Evolutionary conservation across 2,888 invertebrate species (phyloP).

Genomic region (Bursaphelenchus okinawaensis): DNA sequence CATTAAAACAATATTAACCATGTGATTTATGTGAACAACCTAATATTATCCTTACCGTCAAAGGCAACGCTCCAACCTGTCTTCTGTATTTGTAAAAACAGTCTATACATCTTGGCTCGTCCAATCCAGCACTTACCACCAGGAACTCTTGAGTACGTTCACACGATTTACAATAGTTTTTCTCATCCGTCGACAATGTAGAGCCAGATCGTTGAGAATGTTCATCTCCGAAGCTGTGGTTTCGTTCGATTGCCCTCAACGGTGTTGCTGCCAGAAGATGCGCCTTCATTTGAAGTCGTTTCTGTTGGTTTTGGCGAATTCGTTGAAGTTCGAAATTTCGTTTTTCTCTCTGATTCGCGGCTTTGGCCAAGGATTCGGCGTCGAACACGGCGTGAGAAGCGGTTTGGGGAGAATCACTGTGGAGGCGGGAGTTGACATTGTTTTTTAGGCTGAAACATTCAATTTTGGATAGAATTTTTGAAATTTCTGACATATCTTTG

Average conservation of each 20-base stretch:
- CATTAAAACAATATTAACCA: too few species aligned
- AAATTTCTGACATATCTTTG: too few species aligned
- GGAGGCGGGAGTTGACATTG: not conserved
- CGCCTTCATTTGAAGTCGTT: constrained; percentile 26
- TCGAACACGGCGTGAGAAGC: not conserved
- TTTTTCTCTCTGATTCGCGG: constrained; percentile 19
- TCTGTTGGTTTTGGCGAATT: constrained; percentile 42
- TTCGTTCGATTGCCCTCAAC: not conserved
- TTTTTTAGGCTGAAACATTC: not conserved
- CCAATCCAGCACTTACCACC: constrained; percentile 36
- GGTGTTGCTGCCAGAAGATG: not conserved
- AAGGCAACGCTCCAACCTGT: constrained; percentile 28
- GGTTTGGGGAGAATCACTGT: not conserved
- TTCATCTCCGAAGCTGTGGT: constrained; percentile 14
- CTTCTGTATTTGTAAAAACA: constrained; percentile 34
- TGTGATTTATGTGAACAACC: too few species aligned
- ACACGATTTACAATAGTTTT: constrained; percentile 16
- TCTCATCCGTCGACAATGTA: constrained; percentile 17
- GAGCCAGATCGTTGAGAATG: constrained; percentile 30
- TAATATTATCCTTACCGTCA: constrained; percentile 20
- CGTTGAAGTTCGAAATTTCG: constrained; percentile 39
- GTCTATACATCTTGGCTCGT: constrained; percentile 41
- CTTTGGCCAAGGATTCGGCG: constrained; percentile 2
- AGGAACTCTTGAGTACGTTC: constrained; percentile 32
- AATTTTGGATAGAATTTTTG: too few species aligned